A percentile compares a stretch with the other conserved stretches of the same genome.
Evolutionary conservation across 2,113 vertebrate genomes (phyloP).

Genomic region (Prietella phreatophila): DNA sequence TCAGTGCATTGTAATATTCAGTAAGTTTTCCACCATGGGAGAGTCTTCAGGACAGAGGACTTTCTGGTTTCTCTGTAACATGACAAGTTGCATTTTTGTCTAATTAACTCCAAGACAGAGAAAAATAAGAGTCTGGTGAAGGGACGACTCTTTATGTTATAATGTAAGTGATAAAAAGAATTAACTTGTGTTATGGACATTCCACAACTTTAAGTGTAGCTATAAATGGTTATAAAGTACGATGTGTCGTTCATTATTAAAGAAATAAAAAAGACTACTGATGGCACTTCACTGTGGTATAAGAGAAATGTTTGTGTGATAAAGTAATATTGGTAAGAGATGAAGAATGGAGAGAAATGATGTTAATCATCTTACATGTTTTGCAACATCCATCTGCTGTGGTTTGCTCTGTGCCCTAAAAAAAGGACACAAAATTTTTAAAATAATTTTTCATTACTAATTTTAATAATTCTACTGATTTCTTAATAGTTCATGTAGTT

Average conservation of each 20-base stretch:
- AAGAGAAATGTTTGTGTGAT: not conserved
- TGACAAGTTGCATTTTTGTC: not conserved
- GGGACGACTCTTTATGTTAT: not conserved
- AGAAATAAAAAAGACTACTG: not conserved
- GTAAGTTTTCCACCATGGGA: not conserved
- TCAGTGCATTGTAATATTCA: not conserved
- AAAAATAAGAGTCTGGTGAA: not conserved
- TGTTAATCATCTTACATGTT: constrained; percentile 65
- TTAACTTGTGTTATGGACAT: not conserved
- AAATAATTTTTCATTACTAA: not conserved
- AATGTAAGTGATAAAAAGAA: not conserved
- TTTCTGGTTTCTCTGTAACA: not conserved
- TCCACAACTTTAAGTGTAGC: not conserved
- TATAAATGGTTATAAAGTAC: not conserved
- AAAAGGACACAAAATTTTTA: constrained; percentile 23
- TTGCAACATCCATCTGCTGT: constrained; percentile 70
- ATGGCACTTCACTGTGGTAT: not conserved
- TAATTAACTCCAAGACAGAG: not conserved
- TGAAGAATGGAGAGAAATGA: not conserved
- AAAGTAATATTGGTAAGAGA: not conserved
- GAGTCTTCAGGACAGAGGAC: not conserved
- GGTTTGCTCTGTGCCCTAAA: constrained; percentile 68
- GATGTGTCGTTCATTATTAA: not conserved
- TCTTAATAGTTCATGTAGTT: not conserved
- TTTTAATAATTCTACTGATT: not conserved